These are phyloP conservation scores for Dinocampus coccinellae DNA, from an alignment of 2,888 invertebrate genomes.

Conservation along the genomic window DNA sequence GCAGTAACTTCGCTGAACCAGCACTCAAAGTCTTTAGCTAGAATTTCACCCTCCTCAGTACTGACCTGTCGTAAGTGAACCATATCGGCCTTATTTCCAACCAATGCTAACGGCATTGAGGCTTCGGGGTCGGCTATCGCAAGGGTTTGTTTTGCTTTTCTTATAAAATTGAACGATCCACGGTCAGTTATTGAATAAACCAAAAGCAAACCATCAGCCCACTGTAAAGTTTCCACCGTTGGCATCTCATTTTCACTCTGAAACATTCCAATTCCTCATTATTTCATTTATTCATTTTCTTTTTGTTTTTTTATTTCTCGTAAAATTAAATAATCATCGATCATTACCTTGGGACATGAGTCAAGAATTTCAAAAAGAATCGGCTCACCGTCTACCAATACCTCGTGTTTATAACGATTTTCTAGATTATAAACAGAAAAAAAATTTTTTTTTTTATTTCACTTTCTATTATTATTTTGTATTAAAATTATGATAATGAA, in stretches of 20 bases:
- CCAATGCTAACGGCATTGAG: conserved; percentile 85
- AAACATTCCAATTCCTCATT: conserved; percentile 41
- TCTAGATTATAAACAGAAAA: conserved; percentile 74
- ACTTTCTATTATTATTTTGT: background rate
- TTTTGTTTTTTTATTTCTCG: background rate
- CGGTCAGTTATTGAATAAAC: conserved; percentile 93
- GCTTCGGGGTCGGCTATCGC: conserved; percentile 74
- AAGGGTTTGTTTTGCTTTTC: conserved; percentile 77
- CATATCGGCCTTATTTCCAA: conserved; percentile 93
- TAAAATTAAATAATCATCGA: background rate
- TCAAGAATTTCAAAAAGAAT: conserved; percentile 92
- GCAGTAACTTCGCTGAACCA: conserved; percentile 90
- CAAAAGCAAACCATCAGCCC: conserved; percentile 91
- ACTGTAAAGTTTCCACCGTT: conserved; percentile 81
- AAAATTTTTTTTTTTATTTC: conserved; percentile 6
- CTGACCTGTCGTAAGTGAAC: conserved; percentile 90
- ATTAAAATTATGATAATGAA: conserved; percentile 11
- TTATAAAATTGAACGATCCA: conserved; percentile 85
- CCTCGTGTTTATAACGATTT: conserved; percentile 91
- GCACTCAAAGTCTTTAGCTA: conserved; percentile 91
- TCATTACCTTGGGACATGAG: conserved; percentile 84
- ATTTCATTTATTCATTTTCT: background rate
- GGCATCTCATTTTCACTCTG: conserved; percentile 83
- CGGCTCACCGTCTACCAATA: conserved; percentile 89
- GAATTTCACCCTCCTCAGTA: conserved; percentile 87